Evolutionary conservation across 2,888 invertebrate species (phyloP).

Genomic region (Druceiella hillmani): DNA sequence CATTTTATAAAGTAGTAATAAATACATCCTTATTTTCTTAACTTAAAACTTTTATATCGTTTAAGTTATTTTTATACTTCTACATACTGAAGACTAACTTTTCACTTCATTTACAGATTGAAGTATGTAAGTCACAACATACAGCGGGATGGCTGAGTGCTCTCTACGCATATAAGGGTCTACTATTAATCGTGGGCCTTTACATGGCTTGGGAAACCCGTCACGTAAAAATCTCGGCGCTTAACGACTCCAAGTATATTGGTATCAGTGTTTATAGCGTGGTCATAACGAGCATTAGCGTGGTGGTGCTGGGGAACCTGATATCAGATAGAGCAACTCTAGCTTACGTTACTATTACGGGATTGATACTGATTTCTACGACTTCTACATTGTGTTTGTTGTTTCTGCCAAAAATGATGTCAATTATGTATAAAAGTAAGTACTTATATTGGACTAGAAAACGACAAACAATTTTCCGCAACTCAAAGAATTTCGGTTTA

Average conservation of each 20-base stretch:
- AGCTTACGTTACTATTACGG: conserved; percentile 76
- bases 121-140: conserved; percentile 83
- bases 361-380: conserved; percentile 78
- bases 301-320: conserved; percentile 83
- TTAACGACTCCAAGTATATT: conserved; percentile 92
- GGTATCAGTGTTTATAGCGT: conserved; percentile 90
- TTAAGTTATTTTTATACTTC: no score
- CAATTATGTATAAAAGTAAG: conserved; percentile 61
- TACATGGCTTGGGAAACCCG: conserved; percentile 97
- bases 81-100: background rate
- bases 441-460: no score
- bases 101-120: conserved; percentile 73
- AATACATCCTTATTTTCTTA: no score
- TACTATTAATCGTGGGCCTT: conserved; percentile 81
- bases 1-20: no score
- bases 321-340: conserved; percentile 77
- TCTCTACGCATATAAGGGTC: conserved; percentile 85
- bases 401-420: conserved; percentile 80
- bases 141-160: conserved; percentile 87
- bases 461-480: background rate
- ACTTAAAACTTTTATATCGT: no score
- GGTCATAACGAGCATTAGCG: conserved; percentile 81
- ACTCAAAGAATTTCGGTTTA: conserved; percentile 1
- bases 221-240: conserved; percentile 83
- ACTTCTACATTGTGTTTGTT: conserved; percentile 81